Conservation (phyloP, 2,888 invertebrate species). For the Hybos culiciformis region DNA sequence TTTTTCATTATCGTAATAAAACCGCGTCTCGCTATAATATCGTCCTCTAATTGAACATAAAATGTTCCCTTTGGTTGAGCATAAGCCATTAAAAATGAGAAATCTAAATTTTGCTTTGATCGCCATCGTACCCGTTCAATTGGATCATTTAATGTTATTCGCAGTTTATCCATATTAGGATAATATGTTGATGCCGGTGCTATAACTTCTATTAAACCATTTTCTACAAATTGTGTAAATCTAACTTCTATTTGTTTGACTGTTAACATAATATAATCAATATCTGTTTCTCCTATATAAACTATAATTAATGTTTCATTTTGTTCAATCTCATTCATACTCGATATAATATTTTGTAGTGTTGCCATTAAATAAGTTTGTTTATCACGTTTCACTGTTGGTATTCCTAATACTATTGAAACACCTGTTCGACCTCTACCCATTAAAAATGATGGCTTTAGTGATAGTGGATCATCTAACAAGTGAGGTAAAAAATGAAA, state of each 20-base stretch:
- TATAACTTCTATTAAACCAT: conserved; percentile 77
- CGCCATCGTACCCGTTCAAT: conserved; percentile 77
- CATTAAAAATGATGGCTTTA: conserved; percentile 65
- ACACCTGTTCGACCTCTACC: conserved; percentile 60
- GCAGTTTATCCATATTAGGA: conserved; percentile 66
- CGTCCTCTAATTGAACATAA: conserved; percentile 89
- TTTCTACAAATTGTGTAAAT: conserved; percentile 58
- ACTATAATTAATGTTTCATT: conserved; percentile 74
- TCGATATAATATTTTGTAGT: conserved; percentile 66
- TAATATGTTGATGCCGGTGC: conserved; percentile 77
- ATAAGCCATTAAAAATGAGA: conserved; percentile 88
- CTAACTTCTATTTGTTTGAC: conserved; percentile 63
- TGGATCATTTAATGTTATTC: conserved; percentile 72
- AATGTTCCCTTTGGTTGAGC: conserved; percentile 75
- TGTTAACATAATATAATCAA: conserved; percentile 57
- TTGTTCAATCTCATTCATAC: conserved; percentile 57
- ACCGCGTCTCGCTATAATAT: conserved; percentile 73
- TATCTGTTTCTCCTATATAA: conserved; percentile 74
- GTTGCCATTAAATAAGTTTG: conserved; percentile 78
- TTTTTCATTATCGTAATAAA: conserved; percentile 76
- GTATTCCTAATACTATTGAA: conserved; percentile 69
- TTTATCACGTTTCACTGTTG: conserved; percentile 78
- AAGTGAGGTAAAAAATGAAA: conserved; percentile 81
- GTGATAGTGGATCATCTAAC: conserved; percentile 58
- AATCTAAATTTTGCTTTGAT: conserved; percentile 90